Percentiles rank a stretch among this genome's conserved stretches.
Conservation (phyloP, 30 jellyfish, hydroid and myxozoan genomes). For the Aurelia sp. region DNA sequence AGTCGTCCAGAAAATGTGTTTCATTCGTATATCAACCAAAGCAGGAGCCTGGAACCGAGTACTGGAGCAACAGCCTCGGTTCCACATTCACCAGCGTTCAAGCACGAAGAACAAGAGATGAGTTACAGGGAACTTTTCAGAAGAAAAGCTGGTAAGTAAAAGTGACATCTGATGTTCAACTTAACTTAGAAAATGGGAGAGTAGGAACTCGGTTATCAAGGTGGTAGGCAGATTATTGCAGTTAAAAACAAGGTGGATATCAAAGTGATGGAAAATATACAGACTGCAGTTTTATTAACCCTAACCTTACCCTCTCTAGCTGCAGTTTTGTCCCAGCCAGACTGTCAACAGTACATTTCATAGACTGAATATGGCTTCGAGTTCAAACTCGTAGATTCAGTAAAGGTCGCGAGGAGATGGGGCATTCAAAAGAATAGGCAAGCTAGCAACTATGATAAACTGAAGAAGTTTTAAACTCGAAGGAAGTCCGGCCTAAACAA, state of each 20-base stretch:
- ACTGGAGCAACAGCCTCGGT: not conserved
- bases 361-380: conserved; percentile 98
- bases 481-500: too few relatives aligned
- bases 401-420: conserved; percentile 99
- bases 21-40: conserved; percentile 34
- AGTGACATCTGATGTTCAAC: not conserved
- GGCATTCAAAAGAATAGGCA: conserved; percentile 98
- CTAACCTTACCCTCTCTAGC: conserved; percentile 50
- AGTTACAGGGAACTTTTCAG: conserved; percentile 57
- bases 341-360: conserved; percentile 93
- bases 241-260: too few relatives aligned
- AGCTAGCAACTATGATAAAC: conserved; percentile 96
- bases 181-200: not conserved
- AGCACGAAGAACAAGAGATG: conserved; percentile 33
- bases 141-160: conserved; percentile 46
- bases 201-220: not conserved
- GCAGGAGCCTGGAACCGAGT: conserved; percentile 30
- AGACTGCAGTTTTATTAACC: too few relatives aligned
- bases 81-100: conserved; percentile 31
- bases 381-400: conserved; percentile 95
- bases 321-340: conserved; percentile 93
- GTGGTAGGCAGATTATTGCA: not conserved
- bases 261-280: too few relatives aligned
- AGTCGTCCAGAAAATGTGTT: conserved; percentile 43
- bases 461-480: conserved; percentile 3